Evolutionary conservation across 2,113 vertebrate genomes (phyloP), one percentile per base, ranked within the genome.

Genomic region (Aldabrachelys gigantea): DNA sequence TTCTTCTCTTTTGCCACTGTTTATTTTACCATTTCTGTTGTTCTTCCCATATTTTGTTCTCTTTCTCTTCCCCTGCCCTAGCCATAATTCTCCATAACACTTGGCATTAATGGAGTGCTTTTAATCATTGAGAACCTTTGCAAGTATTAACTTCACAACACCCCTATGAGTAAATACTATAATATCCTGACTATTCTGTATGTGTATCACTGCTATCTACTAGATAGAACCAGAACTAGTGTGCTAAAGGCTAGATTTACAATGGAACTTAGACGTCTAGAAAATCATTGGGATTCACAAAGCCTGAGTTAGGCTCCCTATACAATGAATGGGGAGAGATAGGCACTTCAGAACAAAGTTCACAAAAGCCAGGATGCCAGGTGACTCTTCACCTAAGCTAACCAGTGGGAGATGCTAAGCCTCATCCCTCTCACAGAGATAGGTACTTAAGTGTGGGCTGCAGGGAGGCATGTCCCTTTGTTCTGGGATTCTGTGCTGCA

Each of bases 41-140:
- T 65, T 96, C 82, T 89, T 91, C 91, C 90, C 59, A 6, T 86
- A 84, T 95, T 57, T 2, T 69, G 27, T 85, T 93, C 1, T 88
- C 80, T 85, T 88, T 84, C 62, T 78, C 90, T 41, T 75, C 85
- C 83, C 47, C 69, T 92, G 79, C 88, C 31, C 35, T 89, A 12
- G 47, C 76, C 0, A 0, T 82, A 94, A 92, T 82, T 78, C 56
- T 92, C 41, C 38, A 82, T 35, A 95, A 6, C 35, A 22, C 41
- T 91, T 84, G 76, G 54, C 12, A n/a, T 65, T 62, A 62, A 62
- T 62, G 57, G 27, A 62, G 57, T 62, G 57, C 57, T 62, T 62
- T 91, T 88, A 21, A 1, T 27, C 29, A 50, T 44, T 69, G 72
- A 82, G 78, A n/a, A 54, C 12, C 84, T 96, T 81, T 79, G 81